Evolutionary conservation across 2,113 vertebrate genomes (phyloP).

Genomic region (Microtus ochrogaster): DNA sequence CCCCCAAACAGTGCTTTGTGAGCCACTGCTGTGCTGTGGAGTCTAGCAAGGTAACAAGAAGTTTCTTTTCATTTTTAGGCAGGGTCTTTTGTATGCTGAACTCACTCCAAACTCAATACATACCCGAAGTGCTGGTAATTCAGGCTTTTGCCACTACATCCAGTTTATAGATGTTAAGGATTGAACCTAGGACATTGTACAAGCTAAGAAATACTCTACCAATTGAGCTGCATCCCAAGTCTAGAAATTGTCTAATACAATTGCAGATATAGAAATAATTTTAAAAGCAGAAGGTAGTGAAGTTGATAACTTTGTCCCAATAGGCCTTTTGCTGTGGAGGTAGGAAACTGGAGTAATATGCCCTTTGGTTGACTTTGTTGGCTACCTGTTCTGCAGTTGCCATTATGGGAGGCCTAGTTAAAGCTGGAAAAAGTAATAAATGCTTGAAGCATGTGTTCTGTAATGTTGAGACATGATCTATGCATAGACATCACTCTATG

Average conservation of each 20-base stretch:
- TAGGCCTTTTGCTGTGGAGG: constrained; percentile 39
- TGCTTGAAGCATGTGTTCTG: constrained; percentile 3
- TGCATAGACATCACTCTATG: neutral
- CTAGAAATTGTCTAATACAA: constrained; percentile 11
- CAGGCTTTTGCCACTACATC: neutral
- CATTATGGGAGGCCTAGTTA: constrained; percentile 16
- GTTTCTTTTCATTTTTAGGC: constrained; percentile 8
- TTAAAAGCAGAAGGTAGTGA: constrained; percentile 47
- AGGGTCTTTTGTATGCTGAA: neutral
- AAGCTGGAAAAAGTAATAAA: constrained; percentile 54
- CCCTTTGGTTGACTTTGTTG: constrained; percentile 62
- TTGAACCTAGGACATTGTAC: neutral
- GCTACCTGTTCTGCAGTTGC: neutral
- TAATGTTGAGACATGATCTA: neutral
- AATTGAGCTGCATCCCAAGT: neutral
- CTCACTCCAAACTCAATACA: neutral
- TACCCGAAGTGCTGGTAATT: too few species aligned
- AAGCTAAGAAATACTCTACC: neutral
- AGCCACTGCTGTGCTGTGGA: neutral
- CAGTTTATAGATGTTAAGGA: neutral
- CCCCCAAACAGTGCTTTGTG: neutral
- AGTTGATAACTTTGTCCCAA: constrained; percentile 51
- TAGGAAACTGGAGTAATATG: constrained; percentile 26
- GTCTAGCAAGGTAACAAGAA: constrained; percentile 34
- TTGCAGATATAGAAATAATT: constrained; percentile 42